A percentile compares a stretch with the other conserved stretches of the same genome.
Conservation (phyloP, 2,888 invertebrate genomes). For the Sicus ferrugineus region DNA sequence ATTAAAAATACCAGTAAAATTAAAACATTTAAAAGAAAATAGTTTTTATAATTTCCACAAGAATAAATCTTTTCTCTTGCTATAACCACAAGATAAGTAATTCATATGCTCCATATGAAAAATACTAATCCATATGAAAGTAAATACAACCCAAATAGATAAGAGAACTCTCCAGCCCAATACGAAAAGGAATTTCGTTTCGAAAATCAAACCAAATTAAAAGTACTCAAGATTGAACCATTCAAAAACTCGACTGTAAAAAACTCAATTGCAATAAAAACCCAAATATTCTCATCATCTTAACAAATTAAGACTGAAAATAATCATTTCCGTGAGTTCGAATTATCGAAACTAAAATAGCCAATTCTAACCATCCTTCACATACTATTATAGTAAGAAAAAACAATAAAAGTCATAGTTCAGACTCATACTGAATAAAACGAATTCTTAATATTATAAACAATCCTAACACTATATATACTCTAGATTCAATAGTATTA, state of each 20-base stretch:
- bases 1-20: not conserved
- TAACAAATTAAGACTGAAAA: constrained; percentile 69
- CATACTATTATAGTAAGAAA: constrained; percentile 73
- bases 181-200: no score
- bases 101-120: not conserved
- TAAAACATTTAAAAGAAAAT: no score
- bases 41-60: no score
- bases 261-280: constrained; percentile 40
- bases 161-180: not conserved
- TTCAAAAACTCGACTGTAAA: constrained; percentile 50
- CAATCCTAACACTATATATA: constrained; percentile 69
- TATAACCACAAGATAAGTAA: not conserved
- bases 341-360: constrained; percentile 71
- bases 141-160: not conserved
- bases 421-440: constrained; percentile 65
- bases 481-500: constrained; percentile 70
- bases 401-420: constrained; percentile 69
- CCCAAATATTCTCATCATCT: constrained; percentile 69
- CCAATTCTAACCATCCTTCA: constrained; percentile 72
- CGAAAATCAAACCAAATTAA: no score
- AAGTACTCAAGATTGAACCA: not conserved
- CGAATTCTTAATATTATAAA: constrained; percentile 67
- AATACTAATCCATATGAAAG: not conserved
- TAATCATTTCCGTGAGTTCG: constrained; percentile 72
- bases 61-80: not conserved